Evolutionary conservation across 2,888 invertebrate species (phyloP).

Genomic region (Abscondita cerata): DNA sequence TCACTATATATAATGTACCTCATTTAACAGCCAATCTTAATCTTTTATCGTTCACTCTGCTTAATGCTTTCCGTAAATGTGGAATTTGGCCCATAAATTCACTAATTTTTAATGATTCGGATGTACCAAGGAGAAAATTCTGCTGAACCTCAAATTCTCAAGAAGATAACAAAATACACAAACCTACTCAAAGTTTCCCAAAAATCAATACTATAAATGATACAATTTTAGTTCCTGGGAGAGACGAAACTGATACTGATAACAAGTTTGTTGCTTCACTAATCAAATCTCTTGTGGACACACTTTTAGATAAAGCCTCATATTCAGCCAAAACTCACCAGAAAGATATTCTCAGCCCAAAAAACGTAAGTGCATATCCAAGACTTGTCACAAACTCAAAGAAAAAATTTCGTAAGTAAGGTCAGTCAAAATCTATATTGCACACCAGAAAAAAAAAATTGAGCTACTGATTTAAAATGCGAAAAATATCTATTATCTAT

Average conservation of each 20-base stretch:
- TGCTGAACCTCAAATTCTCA: background rate
- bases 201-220: conserved; percentile 1
- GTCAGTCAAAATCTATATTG: background rate
- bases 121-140: background rate
- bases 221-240: background rate
- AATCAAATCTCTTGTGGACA: background rate
- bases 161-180: too few species aligned
- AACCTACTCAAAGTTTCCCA: background rate
- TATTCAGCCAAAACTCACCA: background rate
- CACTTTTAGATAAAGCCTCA: background rate
- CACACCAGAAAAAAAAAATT: background rate
- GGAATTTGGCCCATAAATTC: too few species aligned
- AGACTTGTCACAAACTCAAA: background rate
- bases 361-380: background rate
- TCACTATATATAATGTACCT: background rate
- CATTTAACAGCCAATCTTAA: too few species aligned
- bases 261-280: conserved; percentile 1
- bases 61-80: conserved; percentile 1
- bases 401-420: background rate
- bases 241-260: background rate
- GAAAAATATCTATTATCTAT: too few species aligned
- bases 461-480: too few species aligned
- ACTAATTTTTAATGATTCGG: background rate
- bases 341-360: background rate
- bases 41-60: background rate